Base-by-base conservation (phyloP, 2,113 vertebrate genomes). In the Ia io region DNA sequence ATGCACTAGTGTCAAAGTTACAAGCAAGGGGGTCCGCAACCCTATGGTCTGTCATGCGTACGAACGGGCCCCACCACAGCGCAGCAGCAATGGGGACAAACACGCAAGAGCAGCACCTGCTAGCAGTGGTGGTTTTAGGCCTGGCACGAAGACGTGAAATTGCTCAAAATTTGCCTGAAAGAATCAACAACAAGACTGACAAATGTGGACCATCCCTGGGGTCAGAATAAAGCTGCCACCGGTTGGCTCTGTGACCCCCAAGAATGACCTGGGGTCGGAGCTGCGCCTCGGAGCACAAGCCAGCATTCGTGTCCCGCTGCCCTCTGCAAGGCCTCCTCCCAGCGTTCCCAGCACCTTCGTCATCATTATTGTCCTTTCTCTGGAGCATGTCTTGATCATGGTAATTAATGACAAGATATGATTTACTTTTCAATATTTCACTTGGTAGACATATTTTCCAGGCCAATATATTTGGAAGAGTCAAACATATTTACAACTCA, bases 301-400 rank as follows among this genome's bases (percentile, higher is more conserved):
- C 0, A 1, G 2, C 37, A 0, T 23, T 3, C 1, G 0, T 16
- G 17, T 5, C n/a, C 40, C 1, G 0, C 1, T 1, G 2, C 4
- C 3, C 22, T 3, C 25, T 4, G 16, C 5, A 3, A 16, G 9
- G 44, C 47, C n/a, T 32, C 47, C 10, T 3, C 37, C 9, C 20
- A 3, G 2, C 1, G 20, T 0, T 22, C 9, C 7, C 71, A 4
- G 0, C 1, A 12, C 2, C 13, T 53, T 37, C 9, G 25, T 42
- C 13, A 2, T 1, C 25, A 1, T 42, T 2, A 0, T 11, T 20
- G 17, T 12, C 8, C 25, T 40, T 35, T 32, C 70, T 18, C 47
- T 51, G 42, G 10, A 20, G 30, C 16, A 2, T 10, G 30, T 47
- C 70, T 42, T 53, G 40, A 16, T 16, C 17, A 20, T 3, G 9